These are phyloP conservation scores for Copsychus sechellarum DNA, from an alignment of 2,113 vertebrate genomes.

Conservation along the genomic window DNA sequence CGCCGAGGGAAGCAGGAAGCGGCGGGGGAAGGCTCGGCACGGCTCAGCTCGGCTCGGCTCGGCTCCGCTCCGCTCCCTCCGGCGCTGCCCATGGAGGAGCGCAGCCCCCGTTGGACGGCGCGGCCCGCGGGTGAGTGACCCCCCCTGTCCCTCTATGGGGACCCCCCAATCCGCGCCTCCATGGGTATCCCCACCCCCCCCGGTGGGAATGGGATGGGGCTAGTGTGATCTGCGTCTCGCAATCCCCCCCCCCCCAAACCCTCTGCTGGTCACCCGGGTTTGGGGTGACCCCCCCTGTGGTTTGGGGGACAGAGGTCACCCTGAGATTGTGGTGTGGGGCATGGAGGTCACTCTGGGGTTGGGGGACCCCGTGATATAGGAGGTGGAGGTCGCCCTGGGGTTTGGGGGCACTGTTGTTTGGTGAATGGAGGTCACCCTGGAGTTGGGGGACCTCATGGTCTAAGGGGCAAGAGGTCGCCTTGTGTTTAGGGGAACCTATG, in stretches of 20 bases:
- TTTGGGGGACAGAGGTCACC: not conserved
- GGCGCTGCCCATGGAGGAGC: slow-evolving; percentile 40
- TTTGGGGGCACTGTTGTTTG: not conserved
- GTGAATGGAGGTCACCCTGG: not conserved
- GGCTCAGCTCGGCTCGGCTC: not conserved
- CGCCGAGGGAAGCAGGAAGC: slow-evolving; percentile 34
- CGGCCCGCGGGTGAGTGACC: slow-evolving; percentile 20
- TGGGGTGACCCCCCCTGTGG: not conserved
- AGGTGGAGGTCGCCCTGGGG: not conserved
- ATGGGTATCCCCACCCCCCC: too few species aligned
- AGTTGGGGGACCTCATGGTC: fast-evolving
- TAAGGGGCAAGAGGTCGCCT: not conserved
- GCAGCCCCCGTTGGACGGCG: slow-evolving; percentile 17
- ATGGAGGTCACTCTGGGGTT: not conserved
- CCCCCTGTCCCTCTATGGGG: too few species aligned
- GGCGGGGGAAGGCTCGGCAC: not conserved
- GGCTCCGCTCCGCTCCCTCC: not conserved
- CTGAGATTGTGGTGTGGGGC: not conserved
- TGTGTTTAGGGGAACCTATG: not conserved
- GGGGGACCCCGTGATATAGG: fast-evolving
- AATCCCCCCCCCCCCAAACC: fast-evolving
- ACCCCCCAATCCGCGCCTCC: not conserved
- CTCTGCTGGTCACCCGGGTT: not conserved
- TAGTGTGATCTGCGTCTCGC: not conserved
- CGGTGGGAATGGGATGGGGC: not conserved